Evolutionary conservation across 2,797 vertebrate genomes (phyloP), one percentile per base, ranked within the genome.

Genomic region (Botia kubotai): DNA sequence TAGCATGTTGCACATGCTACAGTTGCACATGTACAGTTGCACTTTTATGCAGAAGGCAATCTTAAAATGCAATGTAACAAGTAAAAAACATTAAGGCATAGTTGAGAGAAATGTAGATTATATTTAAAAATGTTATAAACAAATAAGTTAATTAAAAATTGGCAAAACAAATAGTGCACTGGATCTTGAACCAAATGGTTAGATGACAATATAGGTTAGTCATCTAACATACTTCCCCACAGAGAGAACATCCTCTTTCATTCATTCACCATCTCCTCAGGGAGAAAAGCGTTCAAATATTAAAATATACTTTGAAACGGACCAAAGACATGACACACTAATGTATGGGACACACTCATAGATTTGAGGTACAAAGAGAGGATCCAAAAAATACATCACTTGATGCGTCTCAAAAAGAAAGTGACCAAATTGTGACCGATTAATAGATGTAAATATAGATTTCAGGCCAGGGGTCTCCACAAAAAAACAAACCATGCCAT

Each of bases 401-500:
- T 87, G 72, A 86, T 79, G 75, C 72, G 78, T 75, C 82, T 83
- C 83, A 68, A 76, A 78, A 85, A 81, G 29, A 77, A 16, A 1
- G 26, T 72, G 85, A 82, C 89, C 88, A 76, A 69, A 53, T 66
- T 68, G 13, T 76, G 82, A 87, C 67, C 87, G 79, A 71, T 29
- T 26, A 55, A 67, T 73, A 39, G 83, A 83, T 78, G 71, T 8
- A 55, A n/a, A 14, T 65, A 52, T 81, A 36, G 69, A 52, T 81
- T 33, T 66, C 21, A 17, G 67, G 66, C 17, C 53, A 79, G 77
- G 60, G 60, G 79, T 71, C 52, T 75, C 77, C 76, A 58, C 78
- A 70, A 83, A 83, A 87, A 78, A 87, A 89, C 87, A 90, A 78
- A 78, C 73, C 58, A 53, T 83, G 85, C 81, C 77, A 88, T 82